A percentile compares a stretch with the other conserved stretches of the same genome.
Conservation (phyloP, 2,113 vertebrate genomes). For the Progne subis region DNA sequence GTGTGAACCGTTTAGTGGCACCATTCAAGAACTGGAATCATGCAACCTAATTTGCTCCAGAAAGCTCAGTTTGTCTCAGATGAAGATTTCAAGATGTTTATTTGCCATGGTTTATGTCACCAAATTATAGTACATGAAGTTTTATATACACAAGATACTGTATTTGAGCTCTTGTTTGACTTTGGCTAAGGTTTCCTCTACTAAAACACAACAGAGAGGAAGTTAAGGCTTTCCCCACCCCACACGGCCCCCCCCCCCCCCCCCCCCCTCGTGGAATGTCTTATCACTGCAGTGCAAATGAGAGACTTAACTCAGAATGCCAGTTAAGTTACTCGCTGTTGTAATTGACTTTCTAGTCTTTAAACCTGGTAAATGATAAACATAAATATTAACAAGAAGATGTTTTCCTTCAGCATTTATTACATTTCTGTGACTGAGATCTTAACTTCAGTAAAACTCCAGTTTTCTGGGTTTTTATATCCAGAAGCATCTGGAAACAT, state of each 20-base stretch:
- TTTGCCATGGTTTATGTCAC: not conserved
- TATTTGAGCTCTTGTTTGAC: not conserved
- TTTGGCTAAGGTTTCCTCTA: not conserved
- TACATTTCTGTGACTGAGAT: not conserved
- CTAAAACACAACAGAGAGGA: not conserved
- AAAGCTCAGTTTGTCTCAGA: not conserved
- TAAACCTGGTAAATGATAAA: not conserved
- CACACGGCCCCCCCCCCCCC: too few relatives aligned
- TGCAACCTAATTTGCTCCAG: not conserved
- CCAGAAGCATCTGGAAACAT: not conserved
- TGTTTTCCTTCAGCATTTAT: conserved; percentile 4
- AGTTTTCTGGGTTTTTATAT: not conserved
- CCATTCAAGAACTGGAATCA: not conserved
- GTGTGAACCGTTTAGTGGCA: not conserved
- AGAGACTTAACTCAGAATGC: not conserved
- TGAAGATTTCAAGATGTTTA: not conserved
- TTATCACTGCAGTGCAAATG: not conserved
- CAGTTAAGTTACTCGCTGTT: not conserved
- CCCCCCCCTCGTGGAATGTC: not conserved
- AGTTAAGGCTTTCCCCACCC: not conserved
- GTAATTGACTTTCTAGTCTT: not conserved
- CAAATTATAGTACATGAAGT: not conserved
- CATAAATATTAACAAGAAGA: not conserved
- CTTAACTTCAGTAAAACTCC: not conserved
- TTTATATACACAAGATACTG: not conserved